phyloP scores from a whole-genome alignment of 2,888 invertebrate species.

The Buathra laborator region DNA sequence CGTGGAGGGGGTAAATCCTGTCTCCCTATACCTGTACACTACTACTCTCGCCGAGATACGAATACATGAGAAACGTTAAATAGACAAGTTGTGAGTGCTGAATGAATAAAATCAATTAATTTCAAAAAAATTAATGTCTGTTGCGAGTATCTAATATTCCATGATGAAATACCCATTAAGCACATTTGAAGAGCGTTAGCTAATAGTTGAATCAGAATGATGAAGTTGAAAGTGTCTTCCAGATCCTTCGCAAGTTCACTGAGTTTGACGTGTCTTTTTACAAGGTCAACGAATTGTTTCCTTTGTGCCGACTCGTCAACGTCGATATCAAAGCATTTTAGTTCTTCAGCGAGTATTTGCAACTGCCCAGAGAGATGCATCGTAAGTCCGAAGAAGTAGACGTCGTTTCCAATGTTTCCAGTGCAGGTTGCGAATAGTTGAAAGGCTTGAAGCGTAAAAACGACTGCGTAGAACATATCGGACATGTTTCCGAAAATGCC shows the following conservation, averaged over 20 bases:
- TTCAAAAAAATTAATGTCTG: neutral
- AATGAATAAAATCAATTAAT: too few relatives aligned
- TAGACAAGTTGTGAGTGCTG: too few relatives aligned
- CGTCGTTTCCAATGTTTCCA: conserved; percentile 62
- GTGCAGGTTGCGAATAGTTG: conserved; percentile 66
- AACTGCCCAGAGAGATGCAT: conserved; percentile 68
- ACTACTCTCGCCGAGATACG: too few relatives aligned
- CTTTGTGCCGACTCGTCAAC: conserved; percentile 14
- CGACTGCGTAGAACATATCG: conserved; percentile 44
- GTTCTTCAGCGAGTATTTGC: conserved; percentile 44
- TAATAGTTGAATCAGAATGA: conserved; percentile 61
- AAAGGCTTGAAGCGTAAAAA: conserved; percentile 62
- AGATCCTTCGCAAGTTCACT: conserved; percentile 53
- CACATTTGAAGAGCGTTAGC: conserved; percentile 63
- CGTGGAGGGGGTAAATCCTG: too few relatives aligned
- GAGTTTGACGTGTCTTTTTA: conserved; percentile 59
- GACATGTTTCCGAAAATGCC: conserved; percentile 54
- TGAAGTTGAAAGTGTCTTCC: conserved; percentile 66
- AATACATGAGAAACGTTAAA: too few relatives aligned
- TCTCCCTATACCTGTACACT: too few relatives aligned
- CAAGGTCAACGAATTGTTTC: conserved; percentile 19
- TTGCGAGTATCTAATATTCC: neutral
- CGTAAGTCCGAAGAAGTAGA: conserved; percentile 61
- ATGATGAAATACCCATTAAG: conserved; percentile 51
- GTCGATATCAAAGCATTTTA: conserved; percentile 38